Conservation (phyloP, 2,797 vertebrate species). For the Sus cebifrons region DNA sequence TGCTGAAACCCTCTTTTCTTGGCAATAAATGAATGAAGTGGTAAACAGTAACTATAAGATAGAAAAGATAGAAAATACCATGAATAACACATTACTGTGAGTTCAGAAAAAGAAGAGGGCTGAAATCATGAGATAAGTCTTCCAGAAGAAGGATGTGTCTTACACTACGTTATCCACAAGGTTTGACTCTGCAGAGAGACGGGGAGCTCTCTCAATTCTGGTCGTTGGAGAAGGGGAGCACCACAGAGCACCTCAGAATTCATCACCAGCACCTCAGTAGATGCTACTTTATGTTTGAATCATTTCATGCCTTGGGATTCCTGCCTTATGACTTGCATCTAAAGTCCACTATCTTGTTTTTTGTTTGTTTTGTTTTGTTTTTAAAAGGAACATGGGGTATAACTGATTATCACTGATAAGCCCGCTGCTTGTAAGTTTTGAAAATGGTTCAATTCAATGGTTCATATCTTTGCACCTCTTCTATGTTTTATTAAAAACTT, state of each 20-base stretch:
- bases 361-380: too few relatives aligned
- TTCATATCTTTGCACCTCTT: conserved; percentile 2
- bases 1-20: conserved; percentile 21
- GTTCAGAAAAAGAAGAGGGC: not conserved
- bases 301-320: not conserved
- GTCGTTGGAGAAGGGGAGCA: not conserved
- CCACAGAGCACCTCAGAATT: not conserved
- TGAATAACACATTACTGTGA: not conserved
- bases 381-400: not conserved
- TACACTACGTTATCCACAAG: not conserved
- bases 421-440: conserved; percentile 53
- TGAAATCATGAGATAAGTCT: not conserved
- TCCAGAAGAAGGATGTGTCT: not conserved
- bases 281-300: not conserved
- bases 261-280: not conserved
- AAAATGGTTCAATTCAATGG: conserved; percentile 53
- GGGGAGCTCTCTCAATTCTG: not conserved
- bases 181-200: not conserved
- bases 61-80: conserved; percentile 18
- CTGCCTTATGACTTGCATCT: conserved; percentile 25
- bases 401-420: conserved; percentile 60
- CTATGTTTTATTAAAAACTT: conserved; percentile 69
- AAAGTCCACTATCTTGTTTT: conserved; percentile 49
- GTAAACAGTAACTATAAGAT: not conserved
- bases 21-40: not conserved